These are phyloP conservation scores for Cathartes aura DNA, from an alignment of 2,113 vertebrate species.

Conservation along the genomic window DNA sequence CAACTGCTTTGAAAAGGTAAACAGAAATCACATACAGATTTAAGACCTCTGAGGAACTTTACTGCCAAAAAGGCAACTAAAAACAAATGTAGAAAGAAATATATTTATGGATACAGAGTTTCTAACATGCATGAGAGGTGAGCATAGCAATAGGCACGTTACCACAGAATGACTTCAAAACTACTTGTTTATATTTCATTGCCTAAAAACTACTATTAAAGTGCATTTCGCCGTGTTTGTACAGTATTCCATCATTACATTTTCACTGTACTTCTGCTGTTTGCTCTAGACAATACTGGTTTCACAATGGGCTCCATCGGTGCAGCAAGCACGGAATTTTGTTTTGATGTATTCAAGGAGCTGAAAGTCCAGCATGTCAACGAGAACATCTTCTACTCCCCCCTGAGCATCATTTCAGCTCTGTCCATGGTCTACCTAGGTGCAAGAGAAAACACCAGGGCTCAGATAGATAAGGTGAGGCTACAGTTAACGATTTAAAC, in stretches of 20 bases:
- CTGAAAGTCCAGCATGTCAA: conserved; percentile 64
- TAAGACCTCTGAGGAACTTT: not conserved
- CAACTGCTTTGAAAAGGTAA: not conserved
- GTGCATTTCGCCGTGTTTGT: not conserved
- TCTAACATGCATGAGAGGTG: not conserved
- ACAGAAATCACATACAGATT: not conserved
- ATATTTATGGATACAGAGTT: not conserved
- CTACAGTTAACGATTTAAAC: not conserved
- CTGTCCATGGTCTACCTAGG: conserved; percentile 85
- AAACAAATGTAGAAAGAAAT: not conserved
- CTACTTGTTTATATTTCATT: not conserved
- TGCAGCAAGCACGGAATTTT: conserved; percentile 80
- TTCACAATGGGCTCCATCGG: conserved; percentile 70
- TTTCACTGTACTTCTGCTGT: not conserved
- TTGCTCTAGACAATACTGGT: not conserved
- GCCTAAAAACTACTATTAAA: not conserved
- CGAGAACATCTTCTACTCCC: conserved; percentile 83
- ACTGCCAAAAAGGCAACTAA: not conserved
- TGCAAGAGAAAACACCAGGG: conserved; percentile 78
- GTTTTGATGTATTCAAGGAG: conserved; percentile 79
- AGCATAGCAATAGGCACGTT: not conserved
- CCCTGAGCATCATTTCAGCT: conserved; percentile 83
- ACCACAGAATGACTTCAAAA: not conserved
- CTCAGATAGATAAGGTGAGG: conserved; percentile 87
- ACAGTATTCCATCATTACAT: not conserved